phyloP scores from a whole-genome alignment of 1,140 invertebrate species.

The Oedothorax gibbosus region DNA sequence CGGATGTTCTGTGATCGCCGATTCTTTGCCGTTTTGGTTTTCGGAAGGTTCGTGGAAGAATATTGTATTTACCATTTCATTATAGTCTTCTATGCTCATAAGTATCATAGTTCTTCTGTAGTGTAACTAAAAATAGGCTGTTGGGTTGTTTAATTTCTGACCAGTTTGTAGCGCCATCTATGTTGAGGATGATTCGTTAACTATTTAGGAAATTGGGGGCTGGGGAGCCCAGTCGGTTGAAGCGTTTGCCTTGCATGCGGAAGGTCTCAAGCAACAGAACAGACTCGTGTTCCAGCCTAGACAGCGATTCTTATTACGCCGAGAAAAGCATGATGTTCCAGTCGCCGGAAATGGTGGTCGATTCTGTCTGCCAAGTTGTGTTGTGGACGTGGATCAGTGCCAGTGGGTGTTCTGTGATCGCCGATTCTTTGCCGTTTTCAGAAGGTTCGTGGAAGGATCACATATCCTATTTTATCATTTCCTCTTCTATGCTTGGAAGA shows the following conservation, averaged over 20 bases:
- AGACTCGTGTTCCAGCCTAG: slow-evolving; percentile 37
- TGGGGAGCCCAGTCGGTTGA: no score
- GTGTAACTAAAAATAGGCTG: no score
- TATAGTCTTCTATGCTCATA: no score
- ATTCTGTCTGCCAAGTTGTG: not conserved
- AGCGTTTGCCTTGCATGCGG: no score
- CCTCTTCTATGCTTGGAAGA: no score
- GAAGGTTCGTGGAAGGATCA: slow-evolving; percentile 35
- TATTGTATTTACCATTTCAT: no score
- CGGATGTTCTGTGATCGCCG: slow-evolving; percentile 78
- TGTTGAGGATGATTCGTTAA: no score
- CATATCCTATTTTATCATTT: no score
- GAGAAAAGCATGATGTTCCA: slow-evolving; percentile 11
- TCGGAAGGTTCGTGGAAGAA: slow-evolving; percentile 40
- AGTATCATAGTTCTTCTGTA: no score
- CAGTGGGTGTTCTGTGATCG: slow-evolving; percentile 80
- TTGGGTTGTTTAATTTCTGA: no score
- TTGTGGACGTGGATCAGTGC: slow-evolving; percentile 82
- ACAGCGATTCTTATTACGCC: slow-evolving; percentile 10
- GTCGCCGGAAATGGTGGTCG: slow-evolving; percentile 5
- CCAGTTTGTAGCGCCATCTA: no score
- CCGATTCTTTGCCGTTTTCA: slow-evolving; percentile 74
- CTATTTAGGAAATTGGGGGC: no score
- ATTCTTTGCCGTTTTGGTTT: slow-evolving; percentile 81
- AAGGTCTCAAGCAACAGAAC: slow-evolving; percentile 1